Conservation (phyloP, 2,797 vertebrate species). For the Hephaestus fuliginosus region DNA sequence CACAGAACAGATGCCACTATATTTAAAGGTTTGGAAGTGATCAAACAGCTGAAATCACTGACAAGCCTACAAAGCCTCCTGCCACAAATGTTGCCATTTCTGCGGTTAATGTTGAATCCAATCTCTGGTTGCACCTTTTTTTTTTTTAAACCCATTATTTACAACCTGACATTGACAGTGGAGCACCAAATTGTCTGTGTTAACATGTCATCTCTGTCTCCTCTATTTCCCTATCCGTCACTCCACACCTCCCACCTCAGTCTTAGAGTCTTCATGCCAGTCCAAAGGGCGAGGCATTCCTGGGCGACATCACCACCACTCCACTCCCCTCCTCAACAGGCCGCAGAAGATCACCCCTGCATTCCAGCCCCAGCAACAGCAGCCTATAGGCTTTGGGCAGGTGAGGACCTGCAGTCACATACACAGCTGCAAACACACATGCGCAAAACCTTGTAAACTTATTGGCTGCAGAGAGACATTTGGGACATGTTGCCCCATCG, state of each 20-base stretch:
- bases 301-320: conserved; percentile 89
- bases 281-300: conserved; percentile 89
- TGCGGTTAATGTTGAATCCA: conserved; percentile 37
- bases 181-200: background rate
- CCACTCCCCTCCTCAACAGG: conserved; percentile 87
- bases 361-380: conserved; percentile 91
- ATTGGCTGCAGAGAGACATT: background rate
- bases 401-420: conserved; percentile 75
- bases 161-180: conserved; percentile 14
- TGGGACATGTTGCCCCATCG: background rate
- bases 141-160: conserved; percentile 31
- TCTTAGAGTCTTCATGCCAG: conserved; percentile 88
- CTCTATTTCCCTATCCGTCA: background rate
- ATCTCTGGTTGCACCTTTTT: conserved; percentile 33
- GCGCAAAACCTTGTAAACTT: background rate
- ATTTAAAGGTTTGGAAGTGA: conserved; percentile 66
- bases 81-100: conserved; percentile 54
- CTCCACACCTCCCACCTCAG: conserved; percentile 52
- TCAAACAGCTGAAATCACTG: conserved; percentile 64
- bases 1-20: conserved; percentile 52
- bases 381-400: conserved; percentile 93
- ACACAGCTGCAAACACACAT: background rate
- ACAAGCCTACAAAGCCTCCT: conserved; percentile 58
- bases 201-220: conserved; percentile 15
- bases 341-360: conserved; percentile 92